Percentiles rank a stretch among this genome's conserved stretches.
Evolutionary conservation across 2,797 vertebrate genomes (phyloP).

Genomic region (Moxostoma hubbsi): DNA sequence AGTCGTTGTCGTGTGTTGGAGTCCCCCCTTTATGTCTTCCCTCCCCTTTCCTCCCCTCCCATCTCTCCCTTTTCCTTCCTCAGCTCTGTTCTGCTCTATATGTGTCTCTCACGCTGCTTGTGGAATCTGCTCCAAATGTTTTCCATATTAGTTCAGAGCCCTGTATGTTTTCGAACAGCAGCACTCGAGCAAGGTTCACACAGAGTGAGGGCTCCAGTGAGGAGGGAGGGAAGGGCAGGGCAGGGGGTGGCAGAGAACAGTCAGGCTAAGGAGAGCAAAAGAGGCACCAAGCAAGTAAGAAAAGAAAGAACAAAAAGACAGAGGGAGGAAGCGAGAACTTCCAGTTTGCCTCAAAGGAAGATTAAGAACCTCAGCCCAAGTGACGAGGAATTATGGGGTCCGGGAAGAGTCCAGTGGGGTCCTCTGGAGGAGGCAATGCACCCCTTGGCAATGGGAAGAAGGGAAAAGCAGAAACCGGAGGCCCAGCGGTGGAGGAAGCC

Average conservation of each 20-base stretch:
- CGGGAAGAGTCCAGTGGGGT: constrained; percentile 64
- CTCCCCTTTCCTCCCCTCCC: constrained; percentile 55
- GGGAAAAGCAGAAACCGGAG: constrained; percentile 58
- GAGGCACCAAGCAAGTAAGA: constrained; percentile 61
- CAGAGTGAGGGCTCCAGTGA: constrained; percentile 67
- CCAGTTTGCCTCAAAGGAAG: constrained; percentile 30
- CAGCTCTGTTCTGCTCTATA: constrained; percentile 78
- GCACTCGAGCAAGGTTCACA: constrained; percentile 71
- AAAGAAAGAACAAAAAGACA: constrained; percentile 59
- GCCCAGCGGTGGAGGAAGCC: constrained; percentile 74
- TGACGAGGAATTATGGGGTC: constrained; percentile 49
- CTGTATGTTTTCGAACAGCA: constrained; percentile 82
- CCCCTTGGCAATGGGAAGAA: constrained; percentile 54
- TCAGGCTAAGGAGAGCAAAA: constrained; percentile 59
- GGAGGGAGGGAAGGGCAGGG: constrained; percentile 56
- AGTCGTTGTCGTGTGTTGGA: constrained; percentile 79
- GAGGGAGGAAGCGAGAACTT: constrained; percentile 50
- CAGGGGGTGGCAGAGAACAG: constrained; percentile 47
- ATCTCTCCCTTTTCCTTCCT: constrained; percentile 59
- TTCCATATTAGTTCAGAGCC: constrained; percentile 98
- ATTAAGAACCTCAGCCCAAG: constrained; percentile 34
- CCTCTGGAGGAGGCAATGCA: constrained; percentile 60
- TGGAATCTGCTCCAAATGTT: constrained; percentile 88
- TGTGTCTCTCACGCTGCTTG: constrained; percentile 82
- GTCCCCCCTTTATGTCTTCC: constrained; percentile 81